phyloP scores from a whole-genome alignment of 2,888 invertebrate species.

The Tachystola acroxantha region DNA sequence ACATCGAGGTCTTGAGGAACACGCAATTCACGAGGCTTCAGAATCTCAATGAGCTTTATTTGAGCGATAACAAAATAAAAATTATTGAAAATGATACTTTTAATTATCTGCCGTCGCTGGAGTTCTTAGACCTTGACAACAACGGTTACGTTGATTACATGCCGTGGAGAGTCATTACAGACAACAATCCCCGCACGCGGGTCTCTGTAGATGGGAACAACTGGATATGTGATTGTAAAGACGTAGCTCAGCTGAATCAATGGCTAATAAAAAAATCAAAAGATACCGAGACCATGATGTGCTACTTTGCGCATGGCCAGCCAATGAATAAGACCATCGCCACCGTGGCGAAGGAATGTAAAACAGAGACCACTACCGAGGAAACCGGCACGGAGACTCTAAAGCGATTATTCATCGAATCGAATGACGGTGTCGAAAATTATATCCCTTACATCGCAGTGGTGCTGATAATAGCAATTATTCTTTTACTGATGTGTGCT shows the following conservation, averaged over 20 bases:
- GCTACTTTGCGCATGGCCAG: slow-evolving; percentile 76
- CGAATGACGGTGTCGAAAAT: slow-evolving; percentile 82
- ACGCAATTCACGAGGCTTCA: slow-evolving; percentile 88
- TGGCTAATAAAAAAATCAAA: slow-evolving; percentile 84
- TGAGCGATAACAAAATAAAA: slow-evolving; percentile 86
- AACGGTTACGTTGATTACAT: slow-evolving; percentile 88
- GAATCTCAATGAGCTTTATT: slow-evolving; percentile 85
- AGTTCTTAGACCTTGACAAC: slow-evolving; percentile 85
- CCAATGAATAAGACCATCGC: slow-evolving; percentile 73
- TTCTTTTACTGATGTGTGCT: slow-evolving; percentile 82
- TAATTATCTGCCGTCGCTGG: slow-evolving; percentile 83
- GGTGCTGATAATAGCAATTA: slow-evolving; percentile 82
- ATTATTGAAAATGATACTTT: slow-evolving; percentile 88
- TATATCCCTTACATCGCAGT: slow-evolving; percentile 87
- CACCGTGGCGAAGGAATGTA: slow-evolving; percentile 74
- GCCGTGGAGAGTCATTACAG: slow-evolving; percentile 84
- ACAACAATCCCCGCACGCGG: slow-evolving; percentile 82
- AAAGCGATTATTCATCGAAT: slow-evolving; percentile 79
- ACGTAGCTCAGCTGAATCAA: slow-evolving; percentile 82
- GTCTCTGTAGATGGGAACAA: slow-evolving; percentile 87
- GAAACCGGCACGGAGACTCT: slow-evolving; percentile 78
- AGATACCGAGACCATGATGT: slow-evolving; percentile 83
- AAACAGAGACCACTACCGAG: slow-evolving; percentile 80
- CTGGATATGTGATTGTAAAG: slow-evolving; percentile 90
- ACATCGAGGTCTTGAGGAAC: slow-evolving; percentile 83